These are phyloP conservation scores for Otus sunia DNA, from an alignment of 2,113 vertebrate genomes.

Conservation along the genomic window DNA sequence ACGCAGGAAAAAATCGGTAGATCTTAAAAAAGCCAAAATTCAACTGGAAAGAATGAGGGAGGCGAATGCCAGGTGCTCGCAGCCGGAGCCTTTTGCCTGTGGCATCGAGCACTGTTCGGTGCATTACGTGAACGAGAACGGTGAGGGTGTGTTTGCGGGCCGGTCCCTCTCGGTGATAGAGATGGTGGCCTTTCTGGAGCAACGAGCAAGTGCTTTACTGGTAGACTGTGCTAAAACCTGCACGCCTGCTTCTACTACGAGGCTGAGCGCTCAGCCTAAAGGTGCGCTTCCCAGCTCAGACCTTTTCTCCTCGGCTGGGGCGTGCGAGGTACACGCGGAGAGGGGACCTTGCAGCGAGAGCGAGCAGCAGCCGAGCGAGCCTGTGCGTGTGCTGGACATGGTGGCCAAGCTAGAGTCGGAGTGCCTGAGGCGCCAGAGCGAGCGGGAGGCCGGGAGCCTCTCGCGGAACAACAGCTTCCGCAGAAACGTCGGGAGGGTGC, in stretches of 20 bases:
- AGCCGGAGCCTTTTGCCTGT: conserved; percentile 71
- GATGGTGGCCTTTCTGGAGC: conserved; percentile 93
- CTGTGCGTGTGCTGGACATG: conserved; percentile 89
- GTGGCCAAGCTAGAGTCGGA: conserved; percentile 92
- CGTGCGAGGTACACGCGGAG: conserved; percentile 22
- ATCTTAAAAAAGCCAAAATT: conserved; percentile 75
- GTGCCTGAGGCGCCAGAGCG: conserved; percentile 80
- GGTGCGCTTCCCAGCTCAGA: neutral
- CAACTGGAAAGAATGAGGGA: conserved; percentile 77
- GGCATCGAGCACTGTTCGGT: conserved; percentile 77
- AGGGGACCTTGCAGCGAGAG: neutral
- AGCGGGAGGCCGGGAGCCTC: conserved; percentile 75
- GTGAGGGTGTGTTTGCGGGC: conserved; percentile 46
- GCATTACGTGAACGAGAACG: conserved; percentile 45
- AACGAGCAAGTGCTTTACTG: conserved; percentile 78
- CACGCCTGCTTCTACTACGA: neutral
- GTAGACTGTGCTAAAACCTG: conserved; percentile 75
- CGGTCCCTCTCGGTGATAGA: conserved; percentile 86
- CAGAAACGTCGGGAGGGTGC: conserved; percentile 82
- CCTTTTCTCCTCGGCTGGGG: neutral
- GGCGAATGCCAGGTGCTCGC: conserved; percentile 53
- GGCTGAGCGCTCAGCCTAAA: conserved; percentile 63
- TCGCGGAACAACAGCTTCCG: conserved; percentile 86
- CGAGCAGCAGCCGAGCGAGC: conserved; percentile 77
- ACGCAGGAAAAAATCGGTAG: conserved; percentile 82